A percentile compares a stretch with the other conserved stretches of the same genome.
phyloP scores from a whole-genome alignment of 2,888 invertebrate genomes.

The Polyommatus icarus region DNA sequence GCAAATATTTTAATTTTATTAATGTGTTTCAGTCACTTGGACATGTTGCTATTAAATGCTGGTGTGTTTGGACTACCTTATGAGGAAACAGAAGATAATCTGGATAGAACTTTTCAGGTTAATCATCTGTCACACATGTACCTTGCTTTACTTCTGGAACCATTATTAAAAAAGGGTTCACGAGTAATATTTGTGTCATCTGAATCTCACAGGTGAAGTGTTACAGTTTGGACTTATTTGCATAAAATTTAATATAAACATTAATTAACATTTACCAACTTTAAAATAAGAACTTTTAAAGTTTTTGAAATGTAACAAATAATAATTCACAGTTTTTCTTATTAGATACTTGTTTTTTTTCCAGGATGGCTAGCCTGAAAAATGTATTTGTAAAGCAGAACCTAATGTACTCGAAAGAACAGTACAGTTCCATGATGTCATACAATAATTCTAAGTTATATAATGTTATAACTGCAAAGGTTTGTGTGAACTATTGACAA shows the following conservation, averaged over 20 bases:
- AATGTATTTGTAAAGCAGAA: conserved; percentile 78
- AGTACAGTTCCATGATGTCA: conserved; percentile 90
- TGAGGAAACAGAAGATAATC: conserved; percentile 86
- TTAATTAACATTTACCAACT: too few species aligned
- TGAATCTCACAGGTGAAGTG: conserved; percentile 89
- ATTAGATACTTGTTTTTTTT: conserved; percentile 39
- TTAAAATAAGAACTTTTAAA: too few species aligned
- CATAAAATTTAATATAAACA: too few species aligned
- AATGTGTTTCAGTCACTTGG: conserved; percentile 78
- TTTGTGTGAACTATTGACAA: conserved; percentile 69
- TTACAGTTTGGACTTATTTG: neutral
- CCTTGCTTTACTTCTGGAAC: conserved; percentile 86
- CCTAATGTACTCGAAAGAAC: conserved; percentile 85
- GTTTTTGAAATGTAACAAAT: neutral
- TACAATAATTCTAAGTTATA: conserved; percentile 96
- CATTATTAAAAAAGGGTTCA: conserved; percentile 83
- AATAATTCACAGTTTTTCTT: neutral
- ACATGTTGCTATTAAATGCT: conserved; percentile 90
- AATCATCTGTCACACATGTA: conserved; percentile 93
- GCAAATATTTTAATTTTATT: neutral
- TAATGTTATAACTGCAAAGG: conserved; percentile 90
- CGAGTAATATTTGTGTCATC: conserved; percentile 93
- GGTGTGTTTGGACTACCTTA: conserved; percentile 89
- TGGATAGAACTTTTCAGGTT: conserved; percentile 91
- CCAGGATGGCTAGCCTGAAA: conserved; percentile 70